Percentiles rank a stretch among this genome's conserved stretches.
phyloP scores from a whole-genome alignment of 2,113 vertebrate genomes.

The Osmerus eperlanus region DNA sequence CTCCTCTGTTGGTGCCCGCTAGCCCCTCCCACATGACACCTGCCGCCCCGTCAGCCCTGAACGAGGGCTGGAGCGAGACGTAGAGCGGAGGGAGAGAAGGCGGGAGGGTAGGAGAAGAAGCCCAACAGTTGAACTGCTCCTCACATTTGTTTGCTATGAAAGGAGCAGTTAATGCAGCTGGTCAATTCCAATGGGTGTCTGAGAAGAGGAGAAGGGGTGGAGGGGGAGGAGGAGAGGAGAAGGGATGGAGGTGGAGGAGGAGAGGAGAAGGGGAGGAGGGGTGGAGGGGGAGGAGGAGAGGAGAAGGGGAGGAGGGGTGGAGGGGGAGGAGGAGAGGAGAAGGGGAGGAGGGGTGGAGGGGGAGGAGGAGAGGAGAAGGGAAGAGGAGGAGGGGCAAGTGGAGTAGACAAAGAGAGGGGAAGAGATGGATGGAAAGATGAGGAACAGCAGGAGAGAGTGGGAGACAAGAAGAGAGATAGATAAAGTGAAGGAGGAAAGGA shows the following conservation, averaged over 20 bases:
- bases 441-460: too few species aligned
- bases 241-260: background rate
- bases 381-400: background rate
- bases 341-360: background rate
- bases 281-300: background rate
- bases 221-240: background rate
- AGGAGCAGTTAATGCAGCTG: constrained; percentile 75
- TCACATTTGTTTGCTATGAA: constrained; percentile 82
- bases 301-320: background rate
- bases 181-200: constrained; percentile 74
- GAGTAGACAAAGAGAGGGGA: background rate
- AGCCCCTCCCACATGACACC: constrained; percentile 29
- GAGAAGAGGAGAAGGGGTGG: constrained; percentile 11
- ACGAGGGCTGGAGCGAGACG: constrained; percentile 56
- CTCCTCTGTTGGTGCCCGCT: too few species aligned
- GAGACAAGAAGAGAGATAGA: too few species aligned
- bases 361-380: background rate
- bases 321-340: background rate
- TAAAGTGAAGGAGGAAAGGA: background rate
- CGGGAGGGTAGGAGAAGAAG: constrained; percentile 70
- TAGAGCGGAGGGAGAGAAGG: constrained; percentile 9
- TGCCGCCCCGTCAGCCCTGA: constrained; percentile 64
- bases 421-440: background rate
- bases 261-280: background rate
- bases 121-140: constrained; percentile 83